phyloP scores from a whole-genome alignment of 2,113 vertebrate species.

The Amia ocellicauda region DNA sequence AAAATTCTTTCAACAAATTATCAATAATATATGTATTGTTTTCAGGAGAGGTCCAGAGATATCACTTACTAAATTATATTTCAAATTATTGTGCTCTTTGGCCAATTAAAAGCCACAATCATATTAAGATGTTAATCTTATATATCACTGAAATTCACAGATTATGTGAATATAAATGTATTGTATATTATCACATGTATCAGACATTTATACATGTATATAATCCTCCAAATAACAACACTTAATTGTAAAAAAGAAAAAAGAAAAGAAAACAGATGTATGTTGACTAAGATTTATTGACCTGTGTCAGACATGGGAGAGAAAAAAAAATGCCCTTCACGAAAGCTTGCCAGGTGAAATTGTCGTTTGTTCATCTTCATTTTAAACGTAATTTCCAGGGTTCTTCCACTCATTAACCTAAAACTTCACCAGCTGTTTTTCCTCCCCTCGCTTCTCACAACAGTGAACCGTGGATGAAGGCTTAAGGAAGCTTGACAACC shows the following conservation, averaged over 20 bases:
- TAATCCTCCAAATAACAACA: too few species aligned
- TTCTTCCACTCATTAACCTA: conserved; percentile 34
- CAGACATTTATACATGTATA: too few species aligned
- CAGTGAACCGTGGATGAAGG: conserved; percentile 41
- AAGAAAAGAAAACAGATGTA: conserved; percentile 33
- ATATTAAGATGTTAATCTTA: too few species aligned
- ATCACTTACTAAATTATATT: too few species aligned
- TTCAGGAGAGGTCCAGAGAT: too few species aligned
- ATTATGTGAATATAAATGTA: too few species aligned
- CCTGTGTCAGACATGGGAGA: conserved; percentile 32
- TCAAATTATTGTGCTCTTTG: too few species aligned
- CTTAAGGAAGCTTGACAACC: conserved; percentile 54
- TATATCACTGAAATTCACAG: too few species aligned
- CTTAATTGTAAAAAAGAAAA: neutral
- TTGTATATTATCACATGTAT: too few species aligned
- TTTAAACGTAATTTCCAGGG: conserved; percentile 24
- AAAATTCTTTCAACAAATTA: too few species aligned
- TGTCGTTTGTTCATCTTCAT: conserved; percentile 20
- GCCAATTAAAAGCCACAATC: too few species aligned
- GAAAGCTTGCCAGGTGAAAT: conserved; percentile 28
- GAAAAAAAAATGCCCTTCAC: conserved; percentile 48
- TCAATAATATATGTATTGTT: too few species aligned
- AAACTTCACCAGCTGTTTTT: conserved; percentile 43
- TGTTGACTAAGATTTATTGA: conserved; percentile 34
- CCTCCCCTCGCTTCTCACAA: conserved; percentile 9